A percentile compares a stretch with the other conserved stretches of the same genome.
Evolutionary conservation across 2,113 vertebrate species (phyloP).

Genomic region (Lophius piscatorius): DNA sequence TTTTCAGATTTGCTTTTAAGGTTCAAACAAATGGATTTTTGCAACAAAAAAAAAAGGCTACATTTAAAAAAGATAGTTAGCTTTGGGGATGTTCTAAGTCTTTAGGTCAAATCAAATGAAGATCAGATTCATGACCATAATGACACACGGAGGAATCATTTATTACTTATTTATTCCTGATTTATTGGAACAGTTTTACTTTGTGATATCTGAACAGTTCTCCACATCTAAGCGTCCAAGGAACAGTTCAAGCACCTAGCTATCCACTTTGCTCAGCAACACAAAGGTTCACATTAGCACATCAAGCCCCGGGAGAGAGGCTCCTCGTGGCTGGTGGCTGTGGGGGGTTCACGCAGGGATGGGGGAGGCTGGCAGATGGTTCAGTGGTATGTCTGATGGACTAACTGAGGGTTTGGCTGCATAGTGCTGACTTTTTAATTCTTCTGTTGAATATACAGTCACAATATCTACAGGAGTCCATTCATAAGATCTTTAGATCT

Average conservation of each 20-base stretch:
- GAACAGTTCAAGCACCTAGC: constrained; percentile 30
- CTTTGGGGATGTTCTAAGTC: neutral
- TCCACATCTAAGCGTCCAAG: constrained; percentile 9
- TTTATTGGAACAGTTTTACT: neutral
- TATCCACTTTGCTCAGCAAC: constrained; percentile 63
- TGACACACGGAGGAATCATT: neutral
- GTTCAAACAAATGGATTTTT: constrained; percentile 22
- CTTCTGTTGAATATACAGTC: too few species aligned
- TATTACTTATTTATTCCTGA: neutral
- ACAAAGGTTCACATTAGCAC: constrained; percentile 75
- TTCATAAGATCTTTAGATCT: too few species aligned
- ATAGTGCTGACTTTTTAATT: constrained; percentile 43
- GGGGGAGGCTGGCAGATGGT: constrained; percentile 74
- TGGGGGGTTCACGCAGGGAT: constrained; percentile 53
- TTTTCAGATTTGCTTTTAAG: constrained; percentile 29
- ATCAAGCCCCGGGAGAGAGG: constrained; percentile 62
- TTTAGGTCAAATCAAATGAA: neutral
- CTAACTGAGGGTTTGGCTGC: constrained; percentile 43
- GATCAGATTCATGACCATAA: neutral
- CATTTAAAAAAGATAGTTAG: neutral
- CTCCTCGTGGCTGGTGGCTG: constrained; percentile 60
- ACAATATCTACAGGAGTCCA: too few species aligned
- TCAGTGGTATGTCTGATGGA: constrained; percentile 62
- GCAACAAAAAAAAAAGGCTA: neutral
- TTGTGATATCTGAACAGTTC: constrained; percentile 1